Evolutionary conservation across 2,113 vertebrate species (phyloP).

Genomic region (Bos indicus): DNA sequence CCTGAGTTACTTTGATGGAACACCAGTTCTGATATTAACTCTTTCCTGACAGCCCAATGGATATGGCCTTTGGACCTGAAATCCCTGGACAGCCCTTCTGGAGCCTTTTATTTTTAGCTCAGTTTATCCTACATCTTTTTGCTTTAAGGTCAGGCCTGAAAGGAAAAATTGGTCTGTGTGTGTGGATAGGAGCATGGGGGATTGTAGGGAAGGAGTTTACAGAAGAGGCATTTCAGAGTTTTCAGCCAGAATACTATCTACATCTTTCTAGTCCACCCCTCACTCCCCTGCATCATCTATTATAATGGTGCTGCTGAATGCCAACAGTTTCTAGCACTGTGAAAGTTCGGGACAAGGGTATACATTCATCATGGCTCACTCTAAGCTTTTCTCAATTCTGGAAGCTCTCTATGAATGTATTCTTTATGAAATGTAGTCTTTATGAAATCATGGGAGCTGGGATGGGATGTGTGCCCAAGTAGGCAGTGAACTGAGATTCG

Average conservation of each 20-base stretch:
- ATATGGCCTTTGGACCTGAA: background rate
- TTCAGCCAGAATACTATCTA: background rate
- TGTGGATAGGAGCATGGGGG: rapidly evolving
- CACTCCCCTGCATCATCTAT: background rate
- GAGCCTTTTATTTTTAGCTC: background rate
- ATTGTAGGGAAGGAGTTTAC: background rate
- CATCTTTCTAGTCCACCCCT: background rate
- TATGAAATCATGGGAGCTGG: background rate
- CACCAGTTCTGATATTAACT: background rate
- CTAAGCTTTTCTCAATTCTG: background rate
- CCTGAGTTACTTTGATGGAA: background rate
- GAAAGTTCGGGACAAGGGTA: background rate
- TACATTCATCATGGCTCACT: background rate
- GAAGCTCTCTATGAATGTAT: background rate
- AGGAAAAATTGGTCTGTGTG: background rate
- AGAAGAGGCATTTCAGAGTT: background rate
- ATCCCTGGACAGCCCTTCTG: background rate
- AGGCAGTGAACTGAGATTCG: background rate
- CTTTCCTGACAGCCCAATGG: background rate
- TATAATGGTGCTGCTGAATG: background rate
- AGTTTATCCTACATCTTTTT: background rate
- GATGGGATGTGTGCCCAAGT: background rate
- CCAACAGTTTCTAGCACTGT: background rate
- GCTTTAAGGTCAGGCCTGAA: background rate
- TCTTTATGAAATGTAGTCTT: background rate